Percentiles rank a stretch among this genome's conserved stretches.
These are phyloP conservation scores for Polydrusus tereticollis DNA, from an alignment of 2,888 invertebrate genomes.

Conservation along the genomic window DNA sequence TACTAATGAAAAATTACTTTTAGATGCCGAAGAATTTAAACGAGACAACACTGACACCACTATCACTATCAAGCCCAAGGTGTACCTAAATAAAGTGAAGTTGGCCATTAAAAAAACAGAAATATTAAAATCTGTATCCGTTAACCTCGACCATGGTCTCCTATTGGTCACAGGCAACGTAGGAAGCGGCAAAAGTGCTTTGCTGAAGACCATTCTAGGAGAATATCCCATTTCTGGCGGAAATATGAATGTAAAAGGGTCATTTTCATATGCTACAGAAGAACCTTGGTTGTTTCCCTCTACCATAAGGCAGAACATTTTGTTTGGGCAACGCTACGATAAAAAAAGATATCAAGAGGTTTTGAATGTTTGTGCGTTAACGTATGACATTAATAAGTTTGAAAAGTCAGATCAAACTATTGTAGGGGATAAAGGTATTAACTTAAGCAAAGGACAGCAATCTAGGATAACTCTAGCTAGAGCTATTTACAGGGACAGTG, in stretches of 20 bases:
- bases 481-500: constrained; percentile 58
- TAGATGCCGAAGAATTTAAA: constrained; percentile 36
- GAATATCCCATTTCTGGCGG: constrained; percentile 54
- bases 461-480: constrained; percentile 59
- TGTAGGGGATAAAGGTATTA: constrained; percentile 75
- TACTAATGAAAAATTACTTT: background rate
- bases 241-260: constrained; percentile 53
- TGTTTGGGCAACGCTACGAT: constrained; percentile 62
- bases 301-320: constrained; percentile 60
- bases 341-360: constrained; percentile 61
- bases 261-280: constrained; percentile 59
- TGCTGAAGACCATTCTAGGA: constrained; percentile 57
- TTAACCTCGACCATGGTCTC: constrained; percentile 66
- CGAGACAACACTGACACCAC: background rate
- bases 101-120: constrained; percentile 54
- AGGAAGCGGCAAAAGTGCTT: constrained; percentile 58
- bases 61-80: constrained; percentile 11
- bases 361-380: constrained; percentile 66
- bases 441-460: constrained; percentile 73
- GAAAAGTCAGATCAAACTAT: constrained; percentile 67
- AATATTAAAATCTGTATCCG: constrained; percentile 66
- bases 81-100: constrained; percentile 38
- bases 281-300: constrained; percentile 61
- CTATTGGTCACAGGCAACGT: constrained; percentile 74
- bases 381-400: constrained; percentile 68